Base-by-base conservation (phyloP, 2,888 invertebrate species). In the Alsophila aescularia region DNA sequence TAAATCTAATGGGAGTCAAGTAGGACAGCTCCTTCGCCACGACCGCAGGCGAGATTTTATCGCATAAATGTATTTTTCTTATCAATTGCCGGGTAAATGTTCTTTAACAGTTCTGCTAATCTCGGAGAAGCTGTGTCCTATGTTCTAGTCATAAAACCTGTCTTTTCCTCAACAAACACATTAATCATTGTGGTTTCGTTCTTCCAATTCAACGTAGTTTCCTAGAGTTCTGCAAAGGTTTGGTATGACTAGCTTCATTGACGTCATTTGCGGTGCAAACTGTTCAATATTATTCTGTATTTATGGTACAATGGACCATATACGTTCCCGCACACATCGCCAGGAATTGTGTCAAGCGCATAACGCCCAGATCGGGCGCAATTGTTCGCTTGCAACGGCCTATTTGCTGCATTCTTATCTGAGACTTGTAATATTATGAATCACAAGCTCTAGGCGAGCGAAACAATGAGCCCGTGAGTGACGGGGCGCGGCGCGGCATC, bases 361-460 rank as follows among this genome's bases (percentile, higher is more conserved):
- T 81, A 79, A 83, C 73, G 67, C 65, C 64, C 67, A 66, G 73
- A 73, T 71, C 72, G 69, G 74, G 67, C 63, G 58, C 75, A 77
- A 83, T 81, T 83, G 84, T 83, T 83, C 75, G 79, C 75, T 74
- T 75, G 86, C 82, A 85, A 80, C 85, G 89, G 79, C 85, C 87
- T 82, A 85, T 87, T 88, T 85, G 79, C 77, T 82, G 82, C 81
- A 83, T 81, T 86, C 85, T 87, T 87, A 88, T 88, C 88, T 79
- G 70, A 74, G 84, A 82, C 77, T 81, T 81, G 81, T 79, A 79
- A 79, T 83, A 77, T 77, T 69, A 87, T 90, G 89, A 88, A 83
- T 89, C 87, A 89, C 83, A 81, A 66, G 75, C 73, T 81, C 83
- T 81, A 75, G 78, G 72, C 77, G 74, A 74, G 70, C 77, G 78